phyloP scores from a whole-genome alignment of 2,888 invertebrate species.

The Pasiphila rectangulata region DNA sequence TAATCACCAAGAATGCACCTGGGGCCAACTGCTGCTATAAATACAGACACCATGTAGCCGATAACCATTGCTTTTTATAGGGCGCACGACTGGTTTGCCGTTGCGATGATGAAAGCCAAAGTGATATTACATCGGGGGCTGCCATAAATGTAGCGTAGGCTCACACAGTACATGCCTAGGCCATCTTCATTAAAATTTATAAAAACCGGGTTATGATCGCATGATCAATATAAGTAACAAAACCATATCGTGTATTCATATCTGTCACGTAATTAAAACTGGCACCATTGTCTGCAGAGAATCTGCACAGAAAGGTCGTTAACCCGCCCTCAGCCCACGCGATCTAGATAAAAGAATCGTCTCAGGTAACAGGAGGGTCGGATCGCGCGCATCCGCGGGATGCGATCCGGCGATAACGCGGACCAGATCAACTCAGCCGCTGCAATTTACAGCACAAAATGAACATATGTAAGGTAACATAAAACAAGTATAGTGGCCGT shows the following conservation, averaged over 20 bases:
- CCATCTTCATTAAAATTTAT: no score
- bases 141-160: background rate
- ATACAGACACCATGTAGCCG: slow-evolving; percentile 12
- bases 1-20: slow-evolving; percentile 14
- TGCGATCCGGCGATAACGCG: no score
- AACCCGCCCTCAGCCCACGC: slow-evolving; percentile 5
- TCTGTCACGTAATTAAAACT: background rate
- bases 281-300: slow-evolving; percentile 4
- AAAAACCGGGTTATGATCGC: no score
- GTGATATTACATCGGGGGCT: slow-evolving; percentile 6
- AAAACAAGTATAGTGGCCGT: no score
- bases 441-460: no score
- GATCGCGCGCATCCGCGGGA: background rate
- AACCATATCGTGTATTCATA: no score
- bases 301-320: slow-evolving; percentile 13
- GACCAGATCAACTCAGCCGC: no score
- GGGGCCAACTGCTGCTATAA: slow-evolving; percentile 1
- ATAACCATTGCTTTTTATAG: slow-evolving; percentile 16
- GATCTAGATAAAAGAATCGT: slow-evolving; percentile 13
- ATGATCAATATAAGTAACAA: no score
- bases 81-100: slow-evolving; percentile 8
- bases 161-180: background rate
- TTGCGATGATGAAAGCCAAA: slow-evolving; percentile 9
- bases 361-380: slow-evolving; percentile 12
- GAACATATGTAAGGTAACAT: no score